Evolutionary conservation across 2,113 vertebrate genomes (phyloP).

Genomic region (Podiceps cristatus): DNA sequence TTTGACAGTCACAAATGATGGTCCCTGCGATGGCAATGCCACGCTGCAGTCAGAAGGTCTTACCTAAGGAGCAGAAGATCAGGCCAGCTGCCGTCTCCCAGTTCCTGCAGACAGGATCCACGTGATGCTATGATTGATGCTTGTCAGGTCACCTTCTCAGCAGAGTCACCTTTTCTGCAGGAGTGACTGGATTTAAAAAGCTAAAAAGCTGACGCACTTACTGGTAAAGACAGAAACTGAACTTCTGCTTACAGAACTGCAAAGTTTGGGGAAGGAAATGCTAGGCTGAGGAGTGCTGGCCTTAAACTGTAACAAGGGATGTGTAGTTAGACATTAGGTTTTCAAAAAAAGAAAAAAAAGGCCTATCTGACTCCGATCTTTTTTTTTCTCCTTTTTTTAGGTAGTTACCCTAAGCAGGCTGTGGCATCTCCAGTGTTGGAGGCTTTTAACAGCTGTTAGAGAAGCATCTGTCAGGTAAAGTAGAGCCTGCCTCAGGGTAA

Average conservation of each 20-base stretch:
- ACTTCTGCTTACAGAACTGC: not conserved
- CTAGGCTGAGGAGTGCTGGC: not conserved
- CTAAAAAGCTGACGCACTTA: not conserved
- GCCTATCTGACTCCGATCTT: not conserved
- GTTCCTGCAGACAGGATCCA: not conserved
- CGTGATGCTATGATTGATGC: not conserved
- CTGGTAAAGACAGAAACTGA: not conserved
- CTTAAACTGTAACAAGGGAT: not conserved
- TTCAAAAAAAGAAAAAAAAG: accelerated
- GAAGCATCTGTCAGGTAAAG: slow-evolving; percentile 39
- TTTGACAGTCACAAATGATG: not conserved
- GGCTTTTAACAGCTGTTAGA: not conserved
- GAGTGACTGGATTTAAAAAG: not conserved
- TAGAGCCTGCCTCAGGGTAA: not conserved
- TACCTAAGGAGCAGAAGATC: not conserved
- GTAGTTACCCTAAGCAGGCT: not conserved
- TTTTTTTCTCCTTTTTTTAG: not conserved
- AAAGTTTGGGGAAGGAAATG: not conserved
- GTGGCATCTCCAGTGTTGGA: slow-evolving; percentile 6
- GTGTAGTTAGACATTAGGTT: not conserved
- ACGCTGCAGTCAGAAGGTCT: not conserved
- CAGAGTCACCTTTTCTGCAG: not conserved
- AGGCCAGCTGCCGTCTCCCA: not conserved
- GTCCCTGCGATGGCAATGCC: not conserved
- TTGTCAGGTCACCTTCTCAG: not conserved